Evolutionary conservation across 2,797 vertebrate genomes (phyloP).

Genomic region (Chanos chanos): DNA sequence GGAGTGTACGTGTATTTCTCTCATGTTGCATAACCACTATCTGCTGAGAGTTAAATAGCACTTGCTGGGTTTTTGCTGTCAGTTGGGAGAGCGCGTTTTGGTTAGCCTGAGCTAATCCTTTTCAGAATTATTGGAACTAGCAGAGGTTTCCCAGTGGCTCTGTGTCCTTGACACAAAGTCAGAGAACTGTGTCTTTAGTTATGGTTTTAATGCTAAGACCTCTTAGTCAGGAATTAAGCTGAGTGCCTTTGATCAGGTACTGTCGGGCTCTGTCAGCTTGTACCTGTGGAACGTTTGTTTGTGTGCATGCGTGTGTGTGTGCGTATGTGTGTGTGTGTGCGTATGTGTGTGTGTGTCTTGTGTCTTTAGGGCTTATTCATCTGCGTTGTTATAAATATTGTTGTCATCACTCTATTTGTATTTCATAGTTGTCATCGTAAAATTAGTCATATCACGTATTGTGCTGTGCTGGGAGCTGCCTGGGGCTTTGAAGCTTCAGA

Average conservation of each 20-base stretch:
- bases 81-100: neutral
- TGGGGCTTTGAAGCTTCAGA: conserved; percentile 9
- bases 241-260: conserved; percentile 32
- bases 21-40: conserved; percentile 6
- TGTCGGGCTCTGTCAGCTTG: conserved; percentile 20
- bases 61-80: too few species aligned
- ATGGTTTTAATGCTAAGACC: conserved; percentile 10
- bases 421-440: neutral
- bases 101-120: conserved; percentile 17
- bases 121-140: conserved; percentile 25
- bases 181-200: conserved; percentile 14
- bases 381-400: neutral
- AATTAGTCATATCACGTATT: conserved; percentile 21
- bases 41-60: conserved; percentile 1
- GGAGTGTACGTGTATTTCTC: too few species aligned
- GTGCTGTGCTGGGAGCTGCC: conserved; percentile 1
- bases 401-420: conserved; percentile 1
- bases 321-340: neutral
- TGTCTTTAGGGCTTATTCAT: neutral
- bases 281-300: conserved; percentile 17
- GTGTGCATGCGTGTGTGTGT: neutral
- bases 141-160: neutral
- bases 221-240: conserved; percentile 18
- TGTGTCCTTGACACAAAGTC: conserved; percentile 2
- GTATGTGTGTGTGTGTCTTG: neutral